Conservation (phyloP, 2,797 vertebrate genomes). For the Cyclura pinguis region DNA sequence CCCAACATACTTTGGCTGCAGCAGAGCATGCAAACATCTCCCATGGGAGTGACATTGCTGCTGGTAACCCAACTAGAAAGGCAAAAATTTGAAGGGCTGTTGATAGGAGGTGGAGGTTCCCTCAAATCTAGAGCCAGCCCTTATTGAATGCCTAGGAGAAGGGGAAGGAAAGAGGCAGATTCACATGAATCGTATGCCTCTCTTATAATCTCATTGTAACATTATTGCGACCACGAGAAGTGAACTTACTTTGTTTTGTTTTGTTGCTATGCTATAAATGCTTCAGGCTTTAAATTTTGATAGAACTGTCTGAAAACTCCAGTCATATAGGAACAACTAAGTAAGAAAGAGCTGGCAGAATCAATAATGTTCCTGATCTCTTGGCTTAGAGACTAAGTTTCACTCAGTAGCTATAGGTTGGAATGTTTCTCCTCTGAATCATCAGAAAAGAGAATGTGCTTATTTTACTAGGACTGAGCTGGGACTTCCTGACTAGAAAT, state of each 20-base stretch:
- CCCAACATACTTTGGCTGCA: background rate
- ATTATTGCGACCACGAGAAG: constrained; percentile 54
- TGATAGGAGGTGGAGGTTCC: background rate
- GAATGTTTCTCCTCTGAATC: background rate
- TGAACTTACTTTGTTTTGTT: constrained; percentile 35
- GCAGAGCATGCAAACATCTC: background rate
- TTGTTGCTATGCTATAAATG: constrained; percentile 41
- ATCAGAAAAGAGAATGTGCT: background rate
- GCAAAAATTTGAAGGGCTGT: background rate
- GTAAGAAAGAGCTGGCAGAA: background rate
- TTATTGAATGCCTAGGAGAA: background rate
- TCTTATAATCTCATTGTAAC: constrained; percentile 49
- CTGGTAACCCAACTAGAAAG: background rate
- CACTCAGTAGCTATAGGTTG: background rate
- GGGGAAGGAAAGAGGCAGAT: background rate
- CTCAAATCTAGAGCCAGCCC: background rate
- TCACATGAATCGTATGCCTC: background rate
- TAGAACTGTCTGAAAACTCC: background rate
- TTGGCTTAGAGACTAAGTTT: background rate
- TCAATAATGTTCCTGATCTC: background rate
- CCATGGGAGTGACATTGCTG: background rate
- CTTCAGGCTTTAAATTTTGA: constrained; percentile 43
- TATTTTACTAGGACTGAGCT: background rate
- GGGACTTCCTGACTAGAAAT: constrained; percentile 30
- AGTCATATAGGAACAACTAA: background rate